Evolutionary conservation across 2,113 vertebrate genomes (phyloP), one percentile per base, ranked within the genome.

Genomic region (Nerophis ophidion): DNA sequence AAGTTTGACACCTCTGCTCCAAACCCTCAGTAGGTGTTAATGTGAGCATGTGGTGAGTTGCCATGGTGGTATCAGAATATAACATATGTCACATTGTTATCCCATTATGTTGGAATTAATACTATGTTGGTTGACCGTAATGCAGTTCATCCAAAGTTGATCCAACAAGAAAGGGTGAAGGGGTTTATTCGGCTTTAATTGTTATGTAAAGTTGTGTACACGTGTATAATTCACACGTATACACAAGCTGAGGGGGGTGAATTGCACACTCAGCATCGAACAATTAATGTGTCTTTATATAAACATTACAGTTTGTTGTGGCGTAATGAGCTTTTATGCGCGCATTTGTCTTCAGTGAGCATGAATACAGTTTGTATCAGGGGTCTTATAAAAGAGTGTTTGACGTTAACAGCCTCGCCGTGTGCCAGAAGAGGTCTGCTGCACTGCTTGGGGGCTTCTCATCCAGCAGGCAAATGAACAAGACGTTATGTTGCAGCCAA

Each of bases 321-420:
- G 34, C 40, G 16, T 61, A 68, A 64, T 68, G 64, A 48, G 60
- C 42, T 72, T 74, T 76, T 72, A 65, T 63, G 56, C 38, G 54
- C 68, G 54, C 50, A 51, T 74, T 48, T 63, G 33, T 47, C 45
- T 56, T 36, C 13, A 16, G 26, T 10, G 33, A 36, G 45, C 46
- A 35, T 60, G 33, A 35, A 36, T 16, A 47, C 17, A 59, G 63
- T 63, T 55, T 63, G 66, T 65, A 61, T 75, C 72, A 48, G 62
- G 82, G 82, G 85, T 76, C 83, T 86, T 67, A 64, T 87, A 84
- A 89, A 87, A 59, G 70, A 62, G 72, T 47, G 36, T 55, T 65
- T 84, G 83, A 85, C 66, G 65, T 80, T 82, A 72, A 79, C 69
- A 70, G 68, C 65, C 40, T 46, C 48, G 72, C 68, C 77, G 80